Evolutionary conservation across 2,888 invertebrate species (phyloP).

Genomic region (Abrostola tripartita): DNA sequence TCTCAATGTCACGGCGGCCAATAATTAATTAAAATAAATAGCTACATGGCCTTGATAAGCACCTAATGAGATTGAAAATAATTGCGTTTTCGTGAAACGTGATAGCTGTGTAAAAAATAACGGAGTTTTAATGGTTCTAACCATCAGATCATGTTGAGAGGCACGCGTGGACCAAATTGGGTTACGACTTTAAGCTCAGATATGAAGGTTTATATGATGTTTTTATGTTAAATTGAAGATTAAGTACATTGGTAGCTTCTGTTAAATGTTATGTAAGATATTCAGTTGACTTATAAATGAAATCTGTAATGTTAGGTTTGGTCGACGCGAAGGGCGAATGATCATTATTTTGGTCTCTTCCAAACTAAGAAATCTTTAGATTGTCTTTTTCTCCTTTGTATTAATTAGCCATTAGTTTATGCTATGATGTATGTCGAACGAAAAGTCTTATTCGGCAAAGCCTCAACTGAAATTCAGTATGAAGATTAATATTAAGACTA

Average conservation of each 20-base stretch:
- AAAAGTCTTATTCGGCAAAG: too few relatives aligned
- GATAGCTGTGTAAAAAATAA: constrained; percentile 51
- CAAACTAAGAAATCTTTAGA: too few relatives aligned
- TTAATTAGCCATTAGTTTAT: too few relatives aligned
- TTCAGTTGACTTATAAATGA: background rate
- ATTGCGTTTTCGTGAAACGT: constrained; percentile 54
- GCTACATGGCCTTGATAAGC: constrained; percentile 38
- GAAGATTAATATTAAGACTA: too few relatives aligned
- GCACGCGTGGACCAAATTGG: constrained; percentile 37
- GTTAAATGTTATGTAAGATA: background rate
- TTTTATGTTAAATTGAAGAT: background rate
- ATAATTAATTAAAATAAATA: constrained; percentile 61
- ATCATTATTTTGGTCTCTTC: too few relatives aligned
- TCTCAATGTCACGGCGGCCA: constrained; percentile 58
- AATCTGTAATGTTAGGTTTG: constrained; percentile 1
- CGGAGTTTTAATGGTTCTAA: constrained; percentile 39
- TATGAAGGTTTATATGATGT: constrained; percentile 1
- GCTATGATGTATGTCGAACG: too few relatives aligned
- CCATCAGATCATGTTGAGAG: constrained; percentile 23
- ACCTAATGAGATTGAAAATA: constrained; percentile 58
- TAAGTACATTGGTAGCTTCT: background rate
- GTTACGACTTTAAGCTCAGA: constrained; percentile 28
- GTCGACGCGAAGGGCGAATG: background rate
- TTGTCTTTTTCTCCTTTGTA: too few relatives aligned
- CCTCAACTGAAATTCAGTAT: too few relatives aligned